Base-by-base conservation (phyloP, 2,888 invertebrate species). In the Zonitis immaculata region DNA sequence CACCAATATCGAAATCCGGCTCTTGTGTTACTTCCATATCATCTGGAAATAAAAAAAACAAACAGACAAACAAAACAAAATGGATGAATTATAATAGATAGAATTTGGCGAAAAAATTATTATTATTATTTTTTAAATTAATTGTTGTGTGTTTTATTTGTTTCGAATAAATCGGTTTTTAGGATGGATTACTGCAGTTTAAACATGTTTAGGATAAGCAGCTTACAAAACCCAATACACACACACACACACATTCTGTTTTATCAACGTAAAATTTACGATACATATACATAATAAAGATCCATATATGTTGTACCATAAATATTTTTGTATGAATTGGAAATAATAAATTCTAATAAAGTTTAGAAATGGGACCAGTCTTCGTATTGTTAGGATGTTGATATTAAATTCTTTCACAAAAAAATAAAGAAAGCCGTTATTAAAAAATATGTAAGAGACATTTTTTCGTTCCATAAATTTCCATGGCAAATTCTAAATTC, bases 11-110 rank as follows among this genome's bases (percentile, higher is more conserved):
- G 59, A 76, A 76, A 62, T 81, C 81, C 18, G 82, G 82, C 63
- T 82, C 82, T 47, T 81, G 80, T 27, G 82, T 82, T 43, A 82
- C 80, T 66, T 82, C 82, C 62, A 73, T 68, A 58, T 75, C 75
- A 66, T 73, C 75, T 75, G 66, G 50, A 67, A n/a, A n/a, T n/a
- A n/a, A n/a, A 20, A 20, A 20, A 39, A 7, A 18, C 39, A 39
- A 11, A 39, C 18, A 39, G 8, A 39, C 18, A 39, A 39, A 9
- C 18, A 11, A 20, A 39, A 18, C 11, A 2, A 4, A 14, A 32
- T 32, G 7, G 14, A 9, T 35, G 35, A 22, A 4, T 22, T 22
- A 22, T 22, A n/a, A n/a, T n/a, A n/a, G n/a, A n/a, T n/a, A n/a
- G n/a, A n/a, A n/a, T n/a, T n/a, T n/a, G n/a, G n/a, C n/a, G n/a